Evolutionary conservation across 2,113 vertebrate species (phyloP).

Genomic region (Acrocephalus arundinaceus): DNA sequence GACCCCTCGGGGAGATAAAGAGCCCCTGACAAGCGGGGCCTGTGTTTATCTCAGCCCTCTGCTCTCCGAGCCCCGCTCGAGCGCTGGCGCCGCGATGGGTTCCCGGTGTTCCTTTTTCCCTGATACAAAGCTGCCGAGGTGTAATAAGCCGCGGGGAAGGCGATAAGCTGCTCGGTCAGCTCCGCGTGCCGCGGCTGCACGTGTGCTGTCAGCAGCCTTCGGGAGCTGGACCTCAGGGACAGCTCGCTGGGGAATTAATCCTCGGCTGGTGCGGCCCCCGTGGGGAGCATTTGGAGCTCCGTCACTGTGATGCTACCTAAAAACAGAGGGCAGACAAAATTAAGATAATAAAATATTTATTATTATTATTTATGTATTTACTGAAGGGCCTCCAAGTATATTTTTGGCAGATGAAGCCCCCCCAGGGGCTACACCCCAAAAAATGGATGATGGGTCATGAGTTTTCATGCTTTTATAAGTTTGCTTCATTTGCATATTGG

Average conservation of each 20-base stretch:
- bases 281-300: not conserved
- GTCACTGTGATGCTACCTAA: fast-evolving
- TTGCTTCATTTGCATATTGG: not conserved
- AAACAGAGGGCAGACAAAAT: not conserved
- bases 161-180: not conserved
- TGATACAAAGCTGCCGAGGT: not conserved
- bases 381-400: not conserved
- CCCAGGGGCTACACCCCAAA: not conserved
- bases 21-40: not conserved
- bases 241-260: not conserved
- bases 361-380: not conserved
- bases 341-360: not conserved
- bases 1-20: not conserved
- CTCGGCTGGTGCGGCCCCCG: not conserved
- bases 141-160: not conserved
- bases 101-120: not conserved
- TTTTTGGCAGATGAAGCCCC: fast-evolving
- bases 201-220: not conserved
- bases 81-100: not conserved
- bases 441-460: not conserved
- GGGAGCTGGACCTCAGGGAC: not conserved
- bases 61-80: not conserved
- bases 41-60: not conserved
- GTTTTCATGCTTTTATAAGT: not conserved
- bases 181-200: not conserved